Percentiles rank a stretch among this genome's conserved stretches.
Conservation (phyloP, 1,140 invertebrate genomes). For the Pseudomyrmex sp. region DNA sequence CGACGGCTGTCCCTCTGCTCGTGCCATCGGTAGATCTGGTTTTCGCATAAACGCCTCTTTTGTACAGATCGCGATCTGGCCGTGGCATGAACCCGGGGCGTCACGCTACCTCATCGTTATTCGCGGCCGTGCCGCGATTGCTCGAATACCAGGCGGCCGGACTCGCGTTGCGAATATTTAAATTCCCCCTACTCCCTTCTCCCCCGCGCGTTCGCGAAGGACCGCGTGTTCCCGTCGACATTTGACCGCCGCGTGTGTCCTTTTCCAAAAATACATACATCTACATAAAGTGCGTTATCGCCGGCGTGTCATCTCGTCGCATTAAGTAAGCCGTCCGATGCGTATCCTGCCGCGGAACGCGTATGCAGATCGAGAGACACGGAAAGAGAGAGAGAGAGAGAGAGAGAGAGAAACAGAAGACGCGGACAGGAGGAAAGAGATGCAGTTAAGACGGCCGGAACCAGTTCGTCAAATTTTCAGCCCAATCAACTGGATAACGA, state of each 20-base stretch:
- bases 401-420: constrained; percentile 12
- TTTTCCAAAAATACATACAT: constrained; percentile 15
- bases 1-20: constrained; percentile 65
- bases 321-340: constrained; percentile 56
- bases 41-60: constrained; percentile 71
- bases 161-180: constrained; percentile 56
- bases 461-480: constrained; percentile 74
- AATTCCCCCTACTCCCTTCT: background rate
- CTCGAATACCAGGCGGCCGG: constrained; percentile 35
- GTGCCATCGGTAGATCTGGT: constrained; percentile 71
- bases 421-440: no score
- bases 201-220: background rate
- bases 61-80: constrained; percentile 59
- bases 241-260: background rate
- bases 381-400: constrained; percentile 46
- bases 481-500: constrained; percentile 71
- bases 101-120: constrained; percentile 59
- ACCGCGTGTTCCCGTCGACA: background rate
- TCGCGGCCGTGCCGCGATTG: constrained; percentile 7
- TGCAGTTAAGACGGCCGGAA: constrained; percentile 50
- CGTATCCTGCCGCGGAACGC: constrained; percentile 55
- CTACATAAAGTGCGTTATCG: constrained; percentile 32
- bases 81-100: constrained; percentile 40
- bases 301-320: constrained; percentile 41
- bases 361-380: constrained; percentile 41